A percentile compares a stretch with the other conserved stretches of the same genome.
phyloP scores from a whole-genome alignment of 2,797 vertebrate species.

The Dermochelys coriacea region DNA sequence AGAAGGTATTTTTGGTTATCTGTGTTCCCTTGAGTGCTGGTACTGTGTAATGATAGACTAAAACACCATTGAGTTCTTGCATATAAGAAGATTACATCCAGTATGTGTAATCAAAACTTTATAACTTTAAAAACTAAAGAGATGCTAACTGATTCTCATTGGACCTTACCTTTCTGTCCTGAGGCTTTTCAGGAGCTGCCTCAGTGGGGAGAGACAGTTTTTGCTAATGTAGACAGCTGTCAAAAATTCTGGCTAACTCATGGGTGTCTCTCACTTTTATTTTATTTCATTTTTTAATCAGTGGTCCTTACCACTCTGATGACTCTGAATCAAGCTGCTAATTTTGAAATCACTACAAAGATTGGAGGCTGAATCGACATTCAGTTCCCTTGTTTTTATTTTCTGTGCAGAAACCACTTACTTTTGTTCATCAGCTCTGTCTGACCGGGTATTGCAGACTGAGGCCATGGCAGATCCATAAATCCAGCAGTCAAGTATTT shows the following conservation, averaged over 20 bases:
- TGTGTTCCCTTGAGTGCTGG: neutral
- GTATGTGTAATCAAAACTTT: neutral
- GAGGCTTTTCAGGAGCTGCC: neutral
- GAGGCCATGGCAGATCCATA: neutral
- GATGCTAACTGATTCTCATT: neutral
- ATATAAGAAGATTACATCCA: neutral
- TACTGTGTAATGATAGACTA: neutral
- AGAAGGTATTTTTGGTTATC: neutral
- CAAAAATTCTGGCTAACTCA: neutral
- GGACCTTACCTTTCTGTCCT: neutral
- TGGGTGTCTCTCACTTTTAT: neutral
- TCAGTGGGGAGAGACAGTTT: neutral
- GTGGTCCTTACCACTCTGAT: neutral
- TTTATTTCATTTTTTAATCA: neutral
- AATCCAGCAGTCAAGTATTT: slow-evolving; percentile 18
- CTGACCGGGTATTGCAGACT: slow-evolving; percentile 23
- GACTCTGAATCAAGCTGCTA: neutral
- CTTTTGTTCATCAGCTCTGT: neutral
- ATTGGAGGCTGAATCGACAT: neutral
- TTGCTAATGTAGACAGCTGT: neutral
- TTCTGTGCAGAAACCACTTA: neutral
- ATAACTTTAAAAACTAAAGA: neutral
- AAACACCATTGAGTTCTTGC: neutral
- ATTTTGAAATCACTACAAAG: neutral
- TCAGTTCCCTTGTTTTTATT: neutral